These are phyloP conservation scores for Acanthurus tractus DNA, from an alignment of 2,797 vertebrate species.

Conservation along the genomic window DNA sequence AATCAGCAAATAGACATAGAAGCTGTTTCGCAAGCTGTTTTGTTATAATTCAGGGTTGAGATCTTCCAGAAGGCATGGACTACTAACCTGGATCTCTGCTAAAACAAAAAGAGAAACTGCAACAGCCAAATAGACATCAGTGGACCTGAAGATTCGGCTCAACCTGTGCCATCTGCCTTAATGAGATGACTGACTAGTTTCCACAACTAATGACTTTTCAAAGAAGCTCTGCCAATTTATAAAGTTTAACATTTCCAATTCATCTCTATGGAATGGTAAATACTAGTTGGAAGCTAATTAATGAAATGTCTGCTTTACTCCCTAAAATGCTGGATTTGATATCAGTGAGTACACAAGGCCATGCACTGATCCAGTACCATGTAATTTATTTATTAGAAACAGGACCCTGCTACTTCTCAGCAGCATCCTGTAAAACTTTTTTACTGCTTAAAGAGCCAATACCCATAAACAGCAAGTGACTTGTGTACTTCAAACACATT, in stretches of 20 bases:
- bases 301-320: no score
- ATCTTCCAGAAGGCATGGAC: not conserved
- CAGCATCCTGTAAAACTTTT: no score
- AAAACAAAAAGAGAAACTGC: not conserved
- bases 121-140: not conserved
- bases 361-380: no score
- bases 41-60: not conserved
- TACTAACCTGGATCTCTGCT: not conserved
- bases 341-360: no score
- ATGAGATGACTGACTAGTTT: not conserved
- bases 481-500: no score
- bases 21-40: not conserved
- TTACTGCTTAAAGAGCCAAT: no score
- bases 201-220: not conserved
- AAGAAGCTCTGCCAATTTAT: not conserved
- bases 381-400: no score
- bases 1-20: not conserved
- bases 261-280: not conserved
- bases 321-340: no score
- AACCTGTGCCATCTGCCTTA: constrained; percentile 1
- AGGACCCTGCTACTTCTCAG: no score
- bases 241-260: not conserved
- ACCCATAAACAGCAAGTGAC: no score
- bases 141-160: not conserved
- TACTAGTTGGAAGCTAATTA: not conserved